Evolutionary conservation across 2,113 vertebrate genomes (phyloP).

Genomic region (Lagopus muta): DNA sequence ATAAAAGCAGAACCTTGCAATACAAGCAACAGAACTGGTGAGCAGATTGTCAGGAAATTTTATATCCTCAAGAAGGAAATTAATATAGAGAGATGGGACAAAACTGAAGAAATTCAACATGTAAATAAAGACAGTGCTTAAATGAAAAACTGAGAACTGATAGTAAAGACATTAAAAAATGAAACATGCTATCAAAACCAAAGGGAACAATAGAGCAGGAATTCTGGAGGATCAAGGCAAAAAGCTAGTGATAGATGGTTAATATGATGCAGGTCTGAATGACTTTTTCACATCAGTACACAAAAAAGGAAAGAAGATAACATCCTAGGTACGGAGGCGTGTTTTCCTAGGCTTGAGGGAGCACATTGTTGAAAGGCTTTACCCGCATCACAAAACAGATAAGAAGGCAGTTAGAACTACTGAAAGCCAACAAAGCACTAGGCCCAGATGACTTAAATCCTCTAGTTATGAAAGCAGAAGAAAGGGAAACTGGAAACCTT

Average conservation of each 20-base stretch:
- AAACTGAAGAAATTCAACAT: not conserved
- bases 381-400: constrained; percentile 42
- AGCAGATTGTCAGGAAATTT: not conserved
- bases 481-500: constrained; percentile 30
- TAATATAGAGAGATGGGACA: not conserved
- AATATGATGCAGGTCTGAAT: constrained; percentile 40
- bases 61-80: not conserved
- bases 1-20: not conserved
- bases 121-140: constrained; percentile 10
- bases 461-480: not conserved
- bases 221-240: constrained; percentile 40
- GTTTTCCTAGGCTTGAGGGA: constrained; percentile 49
- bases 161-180: not conserved
- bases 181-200: not conserved
- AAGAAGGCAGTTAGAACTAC: constrained; percentile 59
- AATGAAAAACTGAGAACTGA: not conserved
- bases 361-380: constrained; percentile 31
- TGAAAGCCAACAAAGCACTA: constrained; percentile 39
- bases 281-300: constrained; percentile 52
- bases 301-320: constrained; percentile 63
- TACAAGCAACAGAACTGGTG: not conserved
- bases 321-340: constrained; percentile 18
- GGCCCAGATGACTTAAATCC: constrained; percentile 13
- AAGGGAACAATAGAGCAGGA: constrained; percentile 36
- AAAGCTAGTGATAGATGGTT: constrained; percentile 54